These are phyloP conservation scores for Drosophila kuntzei DNA, from an alignment of 2,888 invertebrate genomes.

Conservation along the genomic window DNA sequence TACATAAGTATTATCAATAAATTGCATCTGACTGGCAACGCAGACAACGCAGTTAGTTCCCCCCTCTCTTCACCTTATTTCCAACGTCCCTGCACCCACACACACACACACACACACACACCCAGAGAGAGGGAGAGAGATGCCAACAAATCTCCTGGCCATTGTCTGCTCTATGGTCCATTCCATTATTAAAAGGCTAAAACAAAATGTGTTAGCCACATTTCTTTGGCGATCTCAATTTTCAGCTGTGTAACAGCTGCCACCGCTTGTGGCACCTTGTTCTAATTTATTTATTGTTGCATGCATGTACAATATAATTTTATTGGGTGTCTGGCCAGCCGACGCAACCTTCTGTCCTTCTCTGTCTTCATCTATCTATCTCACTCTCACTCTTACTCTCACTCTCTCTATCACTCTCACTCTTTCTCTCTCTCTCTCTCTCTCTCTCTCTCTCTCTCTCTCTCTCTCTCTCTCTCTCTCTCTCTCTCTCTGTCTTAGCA, in stretches of 20 bases:
- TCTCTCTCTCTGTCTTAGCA: constrained; percentile 15
- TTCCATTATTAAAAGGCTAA: constrained; percentile 58
- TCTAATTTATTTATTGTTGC: constrained; percentile 77
- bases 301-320: constrained; percentile 74
- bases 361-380: background rate
- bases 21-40: constrained; percentile 78
- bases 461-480: background rate
- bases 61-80: background rate
- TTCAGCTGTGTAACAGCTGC: constrained; percentile 37
- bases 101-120: constrained; percentile 4
- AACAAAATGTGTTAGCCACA: constrained; percentile 37
- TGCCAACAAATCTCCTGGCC: constrained; percentile 6
- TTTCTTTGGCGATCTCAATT: constrained; percentile 26
- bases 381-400: background rate
- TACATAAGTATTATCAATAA: constrained; percentile 77
- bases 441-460: background rate
- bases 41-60: constrained; percentile 55
- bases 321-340: constrained; percentile 63
- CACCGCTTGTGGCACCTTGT: constrained; percentile 67
- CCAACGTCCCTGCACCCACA: background rate
- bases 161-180: constrained; percentile 28
- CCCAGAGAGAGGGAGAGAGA: background rate
- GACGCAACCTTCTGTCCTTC: too few species aligned
- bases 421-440: constrained; percentile 7
- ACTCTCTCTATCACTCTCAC: background rate